phyloP scores from a whole-genome alignment of 2,113 vertebrate species.

The Tragelaphus buxtoni region DNA sequence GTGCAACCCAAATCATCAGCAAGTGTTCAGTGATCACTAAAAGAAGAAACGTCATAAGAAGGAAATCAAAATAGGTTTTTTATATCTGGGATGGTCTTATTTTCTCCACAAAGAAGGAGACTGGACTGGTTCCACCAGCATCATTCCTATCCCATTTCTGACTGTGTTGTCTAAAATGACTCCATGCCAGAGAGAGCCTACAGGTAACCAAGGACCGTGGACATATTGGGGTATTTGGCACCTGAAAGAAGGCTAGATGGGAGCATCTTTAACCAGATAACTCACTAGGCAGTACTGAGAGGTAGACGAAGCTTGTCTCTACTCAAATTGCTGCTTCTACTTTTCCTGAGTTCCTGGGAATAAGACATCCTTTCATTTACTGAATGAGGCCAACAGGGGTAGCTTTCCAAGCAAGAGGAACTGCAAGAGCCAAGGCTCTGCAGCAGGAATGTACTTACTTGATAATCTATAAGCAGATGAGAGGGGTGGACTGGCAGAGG shows the following conservation, averaged over 20 bases:
- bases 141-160: slow-evolving; percentile 46
- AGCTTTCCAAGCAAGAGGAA: background rate
- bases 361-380: background rate
- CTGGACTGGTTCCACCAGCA: slow-evolving; percentile 39
- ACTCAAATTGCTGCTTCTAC: background rate
- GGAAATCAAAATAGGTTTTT: slow-evolving; percentile 51
- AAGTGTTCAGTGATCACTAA: slow-evolving; percentile 55
- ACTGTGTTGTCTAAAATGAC: slow-evolving; percentile 53
- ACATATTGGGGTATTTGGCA: slow-evolving; percentile 29
- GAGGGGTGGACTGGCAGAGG: background rate
- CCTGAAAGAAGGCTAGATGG: background rate
- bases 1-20: slow-evolving; percentile 37
- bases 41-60: slow-evolving; percentile 48
- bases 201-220: background rate
- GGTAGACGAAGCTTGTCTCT: background rate
- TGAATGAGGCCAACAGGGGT: background rate
- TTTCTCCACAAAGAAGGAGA: slow-evolving; percentile 50
- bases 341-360: background rate
- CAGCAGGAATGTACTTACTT: background rate
- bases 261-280: background rate
- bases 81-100: slow-evolving; percentile 27
- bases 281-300: background rate
- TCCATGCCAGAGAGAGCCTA: background rate
- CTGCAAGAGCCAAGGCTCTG: background rate
- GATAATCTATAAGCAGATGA: background rate